These are phyloP conservation scores for Lycodopsis pacificus DNA, from an alignment of 2,797 vertebrate species.

Conservation along the genomic window DNA sequence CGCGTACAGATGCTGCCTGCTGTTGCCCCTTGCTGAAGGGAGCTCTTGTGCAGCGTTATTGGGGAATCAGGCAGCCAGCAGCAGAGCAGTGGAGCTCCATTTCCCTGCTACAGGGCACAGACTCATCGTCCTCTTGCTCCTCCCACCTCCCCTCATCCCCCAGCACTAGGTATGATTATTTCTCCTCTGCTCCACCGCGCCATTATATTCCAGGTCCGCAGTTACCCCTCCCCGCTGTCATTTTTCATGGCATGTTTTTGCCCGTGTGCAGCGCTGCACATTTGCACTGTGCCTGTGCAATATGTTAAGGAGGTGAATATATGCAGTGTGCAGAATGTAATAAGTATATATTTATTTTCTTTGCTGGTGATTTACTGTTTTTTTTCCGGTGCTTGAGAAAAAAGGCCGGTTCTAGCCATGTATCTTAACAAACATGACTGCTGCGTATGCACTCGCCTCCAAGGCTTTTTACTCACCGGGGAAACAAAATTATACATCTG, in stretches of 20 bases:
- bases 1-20: slow-evolving; percentile 51
- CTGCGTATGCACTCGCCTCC: slow-evolving; percentile 79
- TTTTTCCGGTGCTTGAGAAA: slow-evolving; percentile 71
- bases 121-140: slow-evolving; percentile 76
- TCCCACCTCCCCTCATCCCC: slow-evolving; percentile 68
- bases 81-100: slow-evolving; percentile 77
- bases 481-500: slow-evolving; percentile 83
- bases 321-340: slow-evolving; percentile 82
- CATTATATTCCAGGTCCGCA: slow-evolving; percentile 82
- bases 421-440: slow-evolving; percentile 83
- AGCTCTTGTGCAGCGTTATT: slow-evolving; percentile 67
- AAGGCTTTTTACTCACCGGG: slow-evolving; percentile 78
- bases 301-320: slow-evolving; percentile 84
- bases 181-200: slow-evolving; percentile 77
- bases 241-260: slow-evolving; percentile 84
- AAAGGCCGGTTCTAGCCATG: slow-evolving; percentile 71
- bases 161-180: slow-evolving; percentile 83
- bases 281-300: slow-evolving; percentile 77
- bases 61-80: slow-evolving; percentile 72
- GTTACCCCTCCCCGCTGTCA: slow-evolving; percentile 82
- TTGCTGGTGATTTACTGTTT: slow-evolving; percentile 80
- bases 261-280: slow-evolving; percentile 76
- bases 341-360: slow-evolving; percentile 86
- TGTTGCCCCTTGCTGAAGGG: slow-evolving; percentile 66
- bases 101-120: slow-evolving; percentile 79